A percentile compares a stretch with the other conserved stretches of the same genome.
These are phyloP conservation scores for Prunella fulvescens DNA, from an alignment of 2,113 vertebrate species.

Conservation along the genomic window DNA sequence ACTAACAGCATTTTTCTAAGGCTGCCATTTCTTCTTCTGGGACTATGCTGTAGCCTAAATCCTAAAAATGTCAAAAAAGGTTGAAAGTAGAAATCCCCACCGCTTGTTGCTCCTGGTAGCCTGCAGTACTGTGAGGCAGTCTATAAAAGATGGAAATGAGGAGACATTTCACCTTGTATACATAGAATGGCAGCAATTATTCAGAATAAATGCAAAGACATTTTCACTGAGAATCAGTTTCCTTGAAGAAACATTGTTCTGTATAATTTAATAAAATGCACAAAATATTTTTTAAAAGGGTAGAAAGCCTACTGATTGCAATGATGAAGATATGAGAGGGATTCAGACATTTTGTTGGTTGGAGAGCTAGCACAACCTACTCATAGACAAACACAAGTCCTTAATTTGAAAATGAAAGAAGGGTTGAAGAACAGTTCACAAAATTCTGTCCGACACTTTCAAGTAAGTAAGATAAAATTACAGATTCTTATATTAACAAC, in stretches of 20 bases:
- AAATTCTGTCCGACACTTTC: neutral
- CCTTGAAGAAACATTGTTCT: neutral
- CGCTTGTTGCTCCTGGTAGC: neutral
- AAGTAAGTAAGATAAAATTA: neutral
- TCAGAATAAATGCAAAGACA: neutral
- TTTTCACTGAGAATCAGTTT: neutral
- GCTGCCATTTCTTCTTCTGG: neutral
- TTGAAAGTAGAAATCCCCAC: neutral
- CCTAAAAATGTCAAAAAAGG: neutral
- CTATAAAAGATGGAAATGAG: neutral
- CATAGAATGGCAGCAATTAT: neutral
- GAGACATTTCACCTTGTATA: neutral
- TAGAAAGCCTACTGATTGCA: neutral
- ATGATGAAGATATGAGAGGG: neutral
- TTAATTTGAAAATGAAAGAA: neutral
- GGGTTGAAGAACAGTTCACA: neutral
- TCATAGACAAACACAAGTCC: neutral
- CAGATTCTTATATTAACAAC: neutral
- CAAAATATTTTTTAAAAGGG: neutral
- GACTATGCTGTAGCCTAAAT: neutral
- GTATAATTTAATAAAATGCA: neutral
- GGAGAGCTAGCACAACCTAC: neutral
- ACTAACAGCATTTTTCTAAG: neutral
- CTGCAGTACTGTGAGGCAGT: rapidly evolving
- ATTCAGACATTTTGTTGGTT: neutral